These are phyloP conservation scores for Thunnus albacares DNA, from an alignment of 2,797 vertebrate genomes.

Conservation along the genomic window DNA sequence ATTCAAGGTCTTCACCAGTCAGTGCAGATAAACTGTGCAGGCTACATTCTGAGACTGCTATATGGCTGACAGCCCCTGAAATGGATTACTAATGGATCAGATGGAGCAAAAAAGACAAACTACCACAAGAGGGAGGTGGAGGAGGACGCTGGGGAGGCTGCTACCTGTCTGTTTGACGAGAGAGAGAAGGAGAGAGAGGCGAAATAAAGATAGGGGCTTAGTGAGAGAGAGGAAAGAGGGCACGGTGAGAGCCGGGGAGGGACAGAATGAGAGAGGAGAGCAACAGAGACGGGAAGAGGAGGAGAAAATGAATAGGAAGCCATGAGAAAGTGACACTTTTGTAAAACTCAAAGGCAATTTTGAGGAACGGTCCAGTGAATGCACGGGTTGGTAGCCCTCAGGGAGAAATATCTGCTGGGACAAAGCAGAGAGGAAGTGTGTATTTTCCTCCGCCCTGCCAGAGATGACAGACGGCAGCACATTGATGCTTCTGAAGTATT, in stretches of 20 bases:
- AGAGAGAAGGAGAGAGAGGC: constrained; percentile 16
- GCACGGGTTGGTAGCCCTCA: constrained; percentile 2
- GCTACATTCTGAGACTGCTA: constrained; percentile 55
- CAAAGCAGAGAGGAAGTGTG: background rate
- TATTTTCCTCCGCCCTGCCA: constrained; percentile 22
- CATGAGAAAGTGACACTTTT: constrained; percentile 56
- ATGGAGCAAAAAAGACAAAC: constrained; percentile 71
- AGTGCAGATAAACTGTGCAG: constrained; percentile 46
- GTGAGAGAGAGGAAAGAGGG: constrained; percentile 23
- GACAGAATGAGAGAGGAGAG: constrained; percentile 4
- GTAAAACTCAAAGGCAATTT: constrained; percentile 35
- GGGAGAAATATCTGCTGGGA: constrained; percentile 32
- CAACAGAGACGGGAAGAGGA: background rate
- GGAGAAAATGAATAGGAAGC: constrained; percentile 35
- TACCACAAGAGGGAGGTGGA: background rate
- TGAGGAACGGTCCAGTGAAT: constrained; percentile 29
- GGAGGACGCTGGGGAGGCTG: constrained; percentile 18
- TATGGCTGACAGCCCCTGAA: constrained; percentile 64
- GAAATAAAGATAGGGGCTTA: constrained; percentile 42
- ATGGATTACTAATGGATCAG: constrained; percentile 80
- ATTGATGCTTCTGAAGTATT: constrained; percentile 16
- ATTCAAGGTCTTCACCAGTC: constrained; percentile 47
- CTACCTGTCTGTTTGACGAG: constrained; percentile 55
- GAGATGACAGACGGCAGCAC: constrained; percentile 16
- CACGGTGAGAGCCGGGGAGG: constrained; percentile 16